Evolutionary conservation across 2,888 invertebrate species (phyloP), one percentile per base, ranked within the genome.

Genomic region (Cartodere bifasciata): DNA sequence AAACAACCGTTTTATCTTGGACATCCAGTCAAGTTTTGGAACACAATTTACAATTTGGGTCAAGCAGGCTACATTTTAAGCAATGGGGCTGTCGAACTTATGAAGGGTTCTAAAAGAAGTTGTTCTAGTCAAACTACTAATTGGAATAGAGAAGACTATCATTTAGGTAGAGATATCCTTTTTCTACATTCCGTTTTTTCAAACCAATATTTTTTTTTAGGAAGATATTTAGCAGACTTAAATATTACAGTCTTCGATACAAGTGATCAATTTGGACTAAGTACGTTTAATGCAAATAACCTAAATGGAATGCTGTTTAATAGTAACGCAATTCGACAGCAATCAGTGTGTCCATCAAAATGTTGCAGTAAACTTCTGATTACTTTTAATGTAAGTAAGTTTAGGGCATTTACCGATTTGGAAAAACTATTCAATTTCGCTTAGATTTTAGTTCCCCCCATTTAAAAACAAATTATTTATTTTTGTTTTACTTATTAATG

Each of bases 101-200:
- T 51, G 6, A 56, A 50, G 34, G 63, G 66, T 41, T 51, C 58
- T 36, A 44, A 55, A 1, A 47, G 58, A 16, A 53, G 56, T 22
- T 71, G 70, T 48, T 40, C 49, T n/a, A 44, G 52, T 4, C 58
- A 63, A 30, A 63, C 62, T 23, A 62, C 60, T 33, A 68, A 63
- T 45, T 64, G 65, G 61, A 70, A 69, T 39, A 64, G 65, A 43
- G 70, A 70, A 50, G 71, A 70, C 51, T 69, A 62, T 50, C 66
- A 67, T 52, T 59, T 71, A 35, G 69, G 69, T 66, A 25, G n/a
- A n/a, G n/a, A n/a, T n/a, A n/a, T n/a, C n/a, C n/a, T n/a, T n/a
- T n/a, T n/a, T n/a, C n/a, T n/a, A n/a, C n/a, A 27, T 13, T 13
- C 5, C 14, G 11, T 27, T 5, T 13, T 7, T 27, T 14, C 10